Percentiles rank a stretch among this genome's conserved stretches.
These are phyloP conservation scores for Tinamus major DNA, from an alignment of 2,797 vertebrate genomes.

Conservation along the genomic window DNA sequence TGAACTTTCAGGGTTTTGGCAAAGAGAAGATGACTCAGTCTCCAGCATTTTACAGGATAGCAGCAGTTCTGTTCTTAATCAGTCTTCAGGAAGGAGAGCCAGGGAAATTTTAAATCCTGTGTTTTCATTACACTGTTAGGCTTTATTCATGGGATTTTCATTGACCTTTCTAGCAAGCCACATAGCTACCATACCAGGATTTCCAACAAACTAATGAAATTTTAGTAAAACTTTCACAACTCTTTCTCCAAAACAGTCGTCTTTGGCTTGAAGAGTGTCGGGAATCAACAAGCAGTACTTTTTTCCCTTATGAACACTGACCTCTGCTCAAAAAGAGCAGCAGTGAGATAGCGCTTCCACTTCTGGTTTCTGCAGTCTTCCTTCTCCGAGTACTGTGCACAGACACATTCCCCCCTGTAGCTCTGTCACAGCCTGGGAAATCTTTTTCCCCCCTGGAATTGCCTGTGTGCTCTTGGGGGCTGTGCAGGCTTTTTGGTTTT, in stretches of 20 bases:
- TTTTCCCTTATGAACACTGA: neutral
- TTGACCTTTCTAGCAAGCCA: constrained; percentile 59
- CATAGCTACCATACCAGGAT: constrained; percentile 19
- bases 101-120: constrained; percentile 61
- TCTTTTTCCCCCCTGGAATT: neutral
- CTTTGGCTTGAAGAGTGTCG: neutral
- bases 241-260: neutral
- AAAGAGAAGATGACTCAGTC: constrained; percentile 58
- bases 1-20: constrained; percentile 56
- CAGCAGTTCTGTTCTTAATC: constrained; percentile 52
- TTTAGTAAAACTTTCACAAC: neutral
- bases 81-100: constrained; percentile 29
- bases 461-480: neutral
- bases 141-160: constrained; percentile 68
- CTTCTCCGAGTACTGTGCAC: neutral
- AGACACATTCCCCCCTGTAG: neutral
- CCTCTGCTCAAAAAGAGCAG: neutral
- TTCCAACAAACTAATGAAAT: constrained; percentile 17
- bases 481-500: neutral
- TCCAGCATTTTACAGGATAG: constrained; percentile 32
- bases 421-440: neutral
- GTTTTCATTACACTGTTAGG: constrained; percentile 38
- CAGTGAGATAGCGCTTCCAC: neutral
- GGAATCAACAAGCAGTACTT: neutral
- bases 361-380: neutral